Base-by-base conservation (phyloP, 2,113 vertebrate species). In the Orcinus orca region DNA sequence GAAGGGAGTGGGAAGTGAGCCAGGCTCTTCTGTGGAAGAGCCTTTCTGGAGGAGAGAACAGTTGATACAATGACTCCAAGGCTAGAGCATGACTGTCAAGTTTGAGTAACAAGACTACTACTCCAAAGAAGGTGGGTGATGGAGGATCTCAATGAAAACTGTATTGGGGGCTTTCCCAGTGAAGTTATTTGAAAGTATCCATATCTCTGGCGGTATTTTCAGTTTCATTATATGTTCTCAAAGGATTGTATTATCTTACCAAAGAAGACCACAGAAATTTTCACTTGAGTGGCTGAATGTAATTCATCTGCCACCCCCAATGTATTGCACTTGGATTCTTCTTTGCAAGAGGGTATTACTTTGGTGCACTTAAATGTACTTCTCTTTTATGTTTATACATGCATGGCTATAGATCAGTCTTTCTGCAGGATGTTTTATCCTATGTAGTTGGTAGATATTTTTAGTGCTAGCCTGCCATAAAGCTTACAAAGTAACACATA, bases 381-480 rank as follows among this genome's bases (percentile, higher is more conserved):
- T 74, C 31, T 68, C 36, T 87, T 44, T 95, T 76, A 79, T 74
- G 50, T 94, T 95, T 93, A 63, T 77, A 29, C 10, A 15, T 33
- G 11, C 47, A 31, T 55, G 36, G 13, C 14, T 63, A 36, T 76
- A 63, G 55, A 63, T 89, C 89, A 50, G 15, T 95, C 31, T 85
- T 31, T 88, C 70, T 63, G 67, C 31, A 70, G 36, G 55, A 47
- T 93, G 25, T 83, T 63, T 87, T 93, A 82, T 68, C 25, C 18
- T 58, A 10, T 90, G 26, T 92, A 55, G 81, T 79, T 80, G 53
- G 63, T 92, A 55, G 81, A 55, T 96, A 76, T 90, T 95, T 95
- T 90, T 94, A 91, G 76, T 50, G 55, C 18, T 47, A 94, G 70
- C 10, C n/a, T 70, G 23, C 76, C 21, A 53, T 90, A 90, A 88